Evolutionary conservation across 2,797 vertebrate species (phyloP).

Genomic region (Psittacula derbiana): DNA sequence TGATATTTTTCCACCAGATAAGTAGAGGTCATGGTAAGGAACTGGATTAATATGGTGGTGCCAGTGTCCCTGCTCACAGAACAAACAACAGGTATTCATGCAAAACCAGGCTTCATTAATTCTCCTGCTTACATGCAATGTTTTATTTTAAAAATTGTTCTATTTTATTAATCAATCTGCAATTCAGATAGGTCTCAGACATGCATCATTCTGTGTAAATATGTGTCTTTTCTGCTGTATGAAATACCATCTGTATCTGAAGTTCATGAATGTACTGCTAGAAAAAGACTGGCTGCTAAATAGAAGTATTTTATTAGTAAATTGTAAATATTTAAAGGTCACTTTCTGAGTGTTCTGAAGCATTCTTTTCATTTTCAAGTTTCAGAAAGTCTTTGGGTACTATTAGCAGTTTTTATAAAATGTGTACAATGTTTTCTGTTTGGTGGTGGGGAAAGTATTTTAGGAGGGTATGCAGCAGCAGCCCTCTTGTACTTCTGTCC

Average conservation of each 20-base stretch:
- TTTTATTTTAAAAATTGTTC: not conserved
- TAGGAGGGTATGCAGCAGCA: not conserved
- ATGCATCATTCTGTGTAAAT: not conserved
- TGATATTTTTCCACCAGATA: not conserved
- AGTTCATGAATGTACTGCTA: not conserved
- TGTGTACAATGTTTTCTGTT: not conserved
- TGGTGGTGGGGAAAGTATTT: not conserved
- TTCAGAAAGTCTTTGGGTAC: not conserved
- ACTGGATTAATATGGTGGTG: not conserved
- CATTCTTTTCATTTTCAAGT: not conserved
- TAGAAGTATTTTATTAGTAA: not conserved
- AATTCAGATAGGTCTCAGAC: not conserved
- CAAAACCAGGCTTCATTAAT: not conserved
- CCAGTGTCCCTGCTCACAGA: not conserved
- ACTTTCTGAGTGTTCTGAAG: not conserved
- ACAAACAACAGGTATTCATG: not conserved
- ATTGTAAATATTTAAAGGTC: not conserved
- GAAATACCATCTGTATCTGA: not conserved
- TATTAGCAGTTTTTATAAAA: not conserved
- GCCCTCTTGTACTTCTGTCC: not conserved
- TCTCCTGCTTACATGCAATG: not conserved
- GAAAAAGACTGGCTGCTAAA: not conserved
- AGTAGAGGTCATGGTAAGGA: not conserved
- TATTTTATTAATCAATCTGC: not conserved
- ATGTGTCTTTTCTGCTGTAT: not conserved